Percentiles rank a stretch among this genome's conserved stretches.
Evolutionary conservation across 1,140 invertebrate genomes (phyloP).

Genomic region (Ceratina calcarata): DNA sequence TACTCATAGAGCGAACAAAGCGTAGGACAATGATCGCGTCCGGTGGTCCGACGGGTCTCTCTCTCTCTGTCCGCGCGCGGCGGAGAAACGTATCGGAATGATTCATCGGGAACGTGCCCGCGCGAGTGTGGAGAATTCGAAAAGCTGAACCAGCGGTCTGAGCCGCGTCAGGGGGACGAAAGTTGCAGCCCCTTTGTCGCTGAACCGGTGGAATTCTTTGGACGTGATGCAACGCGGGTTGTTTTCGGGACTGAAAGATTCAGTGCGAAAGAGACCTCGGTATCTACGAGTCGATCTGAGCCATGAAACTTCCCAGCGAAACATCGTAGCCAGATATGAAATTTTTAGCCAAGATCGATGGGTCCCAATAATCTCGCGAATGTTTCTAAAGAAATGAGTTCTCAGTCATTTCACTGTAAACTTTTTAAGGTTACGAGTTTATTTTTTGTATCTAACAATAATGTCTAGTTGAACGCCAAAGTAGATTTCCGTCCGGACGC

Average conservation of each 20-base stretch:
- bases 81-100: conserved; percentile 48
- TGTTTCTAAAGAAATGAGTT: no score
- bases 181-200: background rate
- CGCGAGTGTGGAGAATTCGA: conserved; percentile 50
- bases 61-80: conserved; percentile 19
- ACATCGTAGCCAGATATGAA: no score
- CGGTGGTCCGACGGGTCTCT: conserved; percentile 41
- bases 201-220: background rate
- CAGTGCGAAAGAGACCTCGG: background rate
- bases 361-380: no score
- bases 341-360: no score
- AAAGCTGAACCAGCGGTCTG: conserved; percentile 27
- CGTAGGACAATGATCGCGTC: conserved; percentile 44
- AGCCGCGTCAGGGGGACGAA: background rate
- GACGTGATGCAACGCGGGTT: background rate
- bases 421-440: no score
- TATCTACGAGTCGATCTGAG: background rate
- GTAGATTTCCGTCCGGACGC: background rate
- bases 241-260: no score
- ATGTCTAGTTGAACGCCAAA: conserved; percentile 9
- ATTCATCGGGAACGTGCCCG: conserved; percentile 50
- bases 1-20: conserved; percentile 39
- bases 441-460: no score
- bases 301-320: no score
- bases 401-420: no score